A percentile compares a stretch with the other conserved stretches of the same genome.
phyloP scores from a whole-genome alignment of 1,140 invertebrate genomes.

The Nasonia vitripennis region DNA sequence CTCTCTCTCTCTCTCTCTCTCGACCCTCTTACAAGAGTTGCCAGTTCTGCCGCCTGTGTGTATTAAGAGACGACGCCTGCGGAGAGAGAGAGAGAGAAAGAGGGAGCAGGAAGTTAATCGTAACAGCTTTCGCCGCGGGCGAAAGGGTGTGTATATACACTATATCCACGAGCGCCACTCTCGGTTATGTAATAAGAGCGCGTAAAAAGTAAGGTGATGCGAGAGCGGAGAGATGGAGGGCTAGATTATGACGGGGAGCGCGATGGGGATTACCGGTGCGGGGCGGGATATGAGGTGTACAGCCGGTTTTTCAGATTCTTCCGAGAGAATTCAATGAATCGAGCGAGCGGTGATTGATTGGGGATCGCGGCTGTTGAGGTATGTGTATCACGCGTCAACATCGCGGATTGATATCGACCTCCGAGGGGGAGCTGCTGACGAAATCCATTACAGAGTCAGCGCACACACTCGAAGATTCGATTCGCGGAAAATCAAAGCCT shows the following conservation, averaged over 20 bases:
- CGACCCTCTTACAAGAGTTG: neutral
- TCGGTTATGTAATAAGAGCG: neutral
- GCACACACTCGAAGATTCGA: too few species aligned
- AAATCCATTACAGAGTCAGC: neutral
- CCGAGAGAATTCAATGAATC: neutral
- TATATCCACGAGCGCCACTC: neutral
- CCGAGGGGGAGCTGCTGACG: too few species aligned
- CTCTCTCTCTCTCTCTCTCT: neutral
- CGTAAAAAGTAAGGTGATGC: constrained; percentile 2
- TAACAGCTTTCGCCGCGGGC: constrained; percentile 3
- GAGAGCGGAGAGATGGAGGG: constrained; percentile 18
- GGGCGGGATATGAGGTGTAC: neutral
- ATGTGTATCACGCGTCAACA: constrained; percentile 1
- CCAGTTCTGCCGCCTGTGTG: too few species aligned
- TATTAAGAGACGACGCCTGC: neutral
- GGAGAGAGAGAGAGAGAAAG: neutral
- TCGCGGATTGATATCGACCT: neutral
- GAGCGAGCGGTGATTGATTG: neutral
- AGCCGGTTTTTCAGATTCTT: neutral
- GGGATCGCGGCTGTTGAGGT: neutral
- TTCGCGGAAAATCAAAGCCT: too few species aligned
- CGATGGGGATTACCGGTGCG: too few species aligned
- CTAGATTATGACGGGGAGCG: neutral
- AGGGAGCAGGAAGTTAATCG: constrained; percentile 6
- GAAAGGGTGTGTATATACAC: neutral